A percentile compares a stretch with the other conserved stretches of the same genome.
Evolutionary conservation across 2,113 vertebrate genomes (phyloP).

Genomic region (Copsychus sechellarum): DNA sequence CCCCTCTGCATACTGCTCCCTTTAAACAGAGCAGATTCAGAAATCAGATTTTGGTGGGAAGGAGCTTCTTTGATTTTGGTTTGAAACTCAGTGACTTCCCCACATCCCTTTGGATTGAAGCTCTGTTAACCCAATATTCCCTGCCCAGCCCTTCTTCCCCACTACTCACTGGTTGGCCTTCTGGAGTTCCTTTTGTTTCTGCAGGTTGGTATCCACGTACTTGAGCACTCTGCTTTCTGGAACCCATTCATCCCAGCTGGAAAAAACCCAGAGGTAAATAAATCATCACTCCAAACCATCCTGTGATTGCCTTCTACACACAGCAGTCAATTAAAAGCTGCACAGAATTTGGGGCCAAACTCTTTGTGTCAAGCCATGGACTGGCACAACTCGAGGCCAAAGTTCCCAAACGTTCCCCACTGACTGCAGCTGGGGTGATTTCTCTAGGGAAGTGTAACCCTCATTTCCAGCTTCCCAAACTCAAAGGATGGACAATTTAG

Average conservation of each 20-base stretch:
- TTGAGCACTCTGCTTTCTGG: constrained; percentile 99
- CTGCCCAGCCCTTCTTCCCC: background rate
- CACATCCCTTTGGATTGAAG: background rate
- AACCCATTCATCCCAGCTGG: constrained; percentile 99
- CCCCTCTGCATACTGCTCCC: constrained; percentile 99
- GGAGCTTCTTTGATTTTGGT: background rate
- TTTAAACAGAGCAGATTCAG: constrained; percentile 50
- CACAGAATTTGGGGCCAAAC: background rate
- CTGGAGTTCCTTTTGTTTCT: constrained; percentile 99
- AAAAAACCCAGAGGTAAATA: background rate
- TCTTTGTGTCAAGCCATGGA: background rate
- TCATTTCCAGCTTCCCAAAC: background rate
- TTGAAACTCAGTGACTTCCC: background rate
- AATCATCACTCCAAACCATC: background rate
- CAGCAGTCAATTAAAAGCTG: background rate
- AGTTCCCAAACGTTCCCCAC: background rate
- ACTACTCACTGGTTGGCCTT: constrained; percentile 96
- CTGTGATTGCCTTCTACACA: background rate
- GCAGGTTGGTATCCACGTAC: constrained; percentile 98
- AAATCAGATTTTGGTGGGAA: background rate
- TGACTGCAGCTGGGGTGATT: background rate
- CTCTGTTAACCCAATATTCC: background rate
- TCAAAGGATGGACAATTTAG: background rate
- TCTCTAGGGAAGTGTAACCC: background rate
- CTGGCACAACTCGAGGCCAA: background rate